These are phyloP conservation scores for Hesperophylax magnus DNA, from an alignment of 1,140 invertebrate species.

Conservation along the genomic window DNA sequence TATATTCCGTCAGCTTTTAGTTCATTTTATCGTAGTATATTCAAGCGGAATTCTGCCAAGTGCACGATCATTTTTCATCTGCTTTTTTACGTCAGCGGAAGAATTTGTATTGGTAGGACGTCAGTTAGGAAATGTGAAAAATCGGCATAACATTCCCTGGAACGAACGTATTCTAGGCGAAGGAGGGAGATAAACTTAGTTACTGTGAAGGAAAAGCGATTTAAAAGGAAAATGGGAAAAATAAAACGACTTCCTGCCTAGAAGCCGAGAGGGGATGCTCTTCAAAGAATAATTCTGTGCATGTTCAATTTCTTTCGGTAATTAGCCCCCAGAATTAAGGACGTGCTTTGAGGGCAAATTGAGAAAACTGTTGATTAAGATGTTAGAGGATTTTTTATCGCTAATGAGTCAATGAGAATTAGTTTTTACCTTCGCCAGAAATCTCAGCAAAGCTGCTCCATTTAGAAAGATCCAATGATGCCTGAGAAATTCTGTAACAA, in stretches of 20 bases:
- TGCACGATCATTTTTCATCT: slow-evolving; percentile 16
- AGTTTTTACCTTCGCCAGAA: too few species aligned
- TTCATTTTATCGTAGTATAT: slow-evolving; percentile 3
- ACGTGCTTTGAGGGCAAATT: too few species aligned
- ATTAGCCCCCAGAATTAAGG: too few species aligned
- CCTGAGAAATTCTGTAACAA: too few species aligned
- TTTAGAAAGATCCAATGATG: too few species aligned
- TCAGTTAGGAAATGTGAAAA: slow-evolving; percentile 16
- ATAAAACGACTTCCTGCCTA: not conserved
- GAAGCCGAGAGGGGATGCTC: not conserved
- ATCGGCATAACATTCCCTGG: not conserved
- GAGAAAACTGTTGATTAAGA: too few species aligned
- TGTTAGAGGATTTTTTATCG: too few species aligned
- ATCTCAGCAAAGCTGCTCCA: too few species aligned
- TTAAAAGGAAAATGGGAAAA: slow-evolving; percentile 14
- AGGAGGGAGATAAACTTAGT: not conserved
- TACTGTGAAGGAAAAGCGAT: slow-evolving; percentile 5
- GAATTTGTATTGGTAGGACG: slow-evolving; percentile 9
- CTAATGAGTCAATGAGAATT: too few species aligned
- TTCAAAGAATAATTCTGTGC: not conserved
- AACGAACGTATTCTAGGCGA: not conserved
- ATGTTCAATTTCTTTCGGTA: too few species aligned
- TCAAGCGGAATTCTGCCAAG: not conserved
- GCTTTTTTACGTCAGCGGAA: not conserved
- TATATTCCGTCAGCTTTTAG: too few species aligned